Base-by-base conservation (phyloP, 2,888 invertebrate species). In the Chrysomela aeneicollis region DNA sequence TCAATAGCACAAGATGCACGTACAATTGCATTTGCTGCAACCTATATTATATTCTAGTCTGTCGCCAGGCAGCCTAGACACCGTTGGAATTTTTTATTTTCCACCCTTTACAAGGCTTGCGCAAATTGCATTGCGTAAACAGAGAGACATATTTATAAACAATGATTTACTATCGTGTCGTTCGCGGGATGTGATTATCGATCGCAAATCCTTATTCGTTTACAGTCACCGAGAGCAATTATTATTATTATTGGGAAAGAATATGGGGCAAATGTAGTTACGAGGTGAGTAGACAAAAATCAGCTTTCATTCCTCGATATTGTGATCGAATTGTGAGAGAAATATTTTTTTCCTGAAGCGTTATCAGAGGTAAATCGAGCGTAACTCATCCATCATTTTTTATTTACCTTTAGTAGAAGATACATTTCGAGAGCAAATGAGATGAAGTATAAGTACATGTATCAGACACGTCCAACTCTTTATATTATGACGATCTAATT, bases 171-270 rank as follows among this genome's bases (percentile, higher is more conserved):
- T 46, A 46, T 22, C 46, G 26, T 46, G 57, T 46, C 57, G 57
- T 57, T 57, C 46, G n/a, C n/a, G 8, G 22, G 57, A 57, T 57
- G 57, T 57, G 57, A 57, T 57, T 57, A 57, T 55, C 21, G 55
- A 55, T 32, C 54, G 30, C 32, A 54, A 35, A 54, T 46, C 57
- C 57, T 57, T 57, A 57, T 57, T 57, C 57, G 42, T 42, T 26
- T 26, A 35, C 9, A 3, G 15, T 42, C 42, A 42, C 42, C 42
- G 15, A 42, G 42, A 42, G 42, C n/a, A 42, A 42, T 35, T 10
- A 10, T 35, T 35, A 35, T 35, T 26, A 6, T 42, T 12, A 6
- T 42, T 15, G 42, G 42, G 42, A n/a, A 15, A 42, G 8, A 42
- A 15, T 42, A 35, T 35, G 10, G 10, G 9, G 32, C 32, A 2